phyloP scores from a whole-genome alignment of 2,113 vertebrate genomes.

The Siniperca knerii region DNA sequence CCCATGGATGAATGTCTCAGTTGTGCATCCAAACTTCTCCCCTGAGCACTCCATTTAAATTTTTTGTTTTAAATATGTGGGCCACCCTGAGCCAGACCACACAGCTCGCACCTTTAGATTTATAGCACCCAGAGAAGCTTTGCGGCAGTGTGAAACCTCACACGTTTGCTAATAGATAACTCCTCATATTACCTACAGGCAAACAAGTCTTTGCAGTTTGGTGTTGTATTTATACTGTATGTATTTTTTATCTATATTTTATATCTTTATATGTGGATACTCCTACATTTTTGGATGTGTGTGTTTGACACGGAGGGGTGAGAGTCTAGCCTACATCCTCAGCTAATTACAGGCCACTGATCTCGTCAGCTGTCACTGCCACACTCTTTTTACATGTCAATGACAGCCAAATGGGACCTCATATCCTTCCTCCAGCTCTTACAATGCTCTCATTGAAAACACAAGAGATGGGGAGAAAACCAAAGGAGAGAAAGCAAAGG shows the following conservation, averaged over 20 bases:
- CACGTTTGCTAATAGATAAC: slow-evolving; percentile 49
- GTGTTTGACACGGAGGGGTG: slow-evolving; percentile 20
- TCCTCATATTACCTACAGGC: slow-evolving; percentile 29
- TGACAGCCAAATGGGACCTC: slow-evolving; percentile 88
- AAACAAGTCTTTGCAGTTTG: not conserved
- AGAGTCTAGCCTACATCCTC: slow-evolving; percentile 50
- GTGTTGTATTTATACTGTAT: not conserved
- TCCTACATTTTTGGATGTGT: slow-evolving; percentile 3
- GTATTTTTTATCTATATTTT: not conserved
- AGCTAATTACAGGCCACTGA: slow-evolving; percentile 86
- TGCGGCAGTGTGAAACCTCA: slow-evolving; percentile 48
- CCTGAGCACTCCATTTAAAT: slow-evolving; percentile 25
- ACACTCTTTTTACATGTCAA: slow-evolving; percentile 89
- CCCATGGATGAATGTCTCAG: slow-evolving; percentile 52
- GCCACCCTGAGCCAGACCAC: slow-evolving; percentile 53
- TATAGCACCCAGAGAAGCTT: slow-evolving; percentile 37
- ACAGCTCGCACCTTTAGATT: slow-evolving; percentile 45
- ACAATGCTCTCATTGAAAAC: slow-evolving; percentile 68
- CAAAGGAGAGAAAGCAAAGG: slow-evolving; percentile 72
- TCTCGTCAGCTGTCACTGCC: slow-evolving; percentile 87
- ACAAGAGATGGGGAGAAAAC: slow-evolving; percentile 38
- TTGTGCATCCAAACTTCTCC: slow-evolving; percentile 58
- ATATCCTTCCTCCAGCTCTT: slow-evolving; percentile 52
- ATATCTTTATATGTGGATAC: slow-evolving; percentile 3
- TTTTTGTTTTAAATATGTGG: slow-evolving; percentile 37